Evolutionary conservation across 2,113 vertebrate genomes (phyloP), one percentile per base, ranked within the genome.

Genomic region (Puffinus mauretanicus): DNA sequence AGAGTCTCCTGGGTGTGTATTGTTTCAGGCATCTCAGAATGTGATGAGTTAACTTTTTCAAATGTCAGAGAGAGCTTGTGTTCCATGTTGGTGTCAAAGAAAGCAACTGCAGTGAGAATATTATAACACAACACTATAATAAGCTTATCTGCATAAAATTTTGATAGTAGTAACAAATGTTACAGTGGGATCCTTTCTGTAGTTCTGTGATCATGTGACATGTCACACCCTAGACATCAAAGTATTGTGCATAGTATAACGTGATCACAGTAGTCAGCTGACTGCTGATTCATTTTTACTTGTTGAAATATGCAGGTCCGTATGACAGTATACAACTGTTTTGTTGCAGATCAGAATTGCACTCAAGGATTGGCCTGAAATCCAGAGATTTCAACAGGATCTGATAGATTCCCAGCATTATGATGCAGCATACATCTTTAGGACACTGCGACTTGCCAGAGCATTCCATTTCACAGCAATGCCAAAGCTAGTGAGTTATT

Each of bases 381-480:
- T 99, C 73, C 96, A 91, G 95, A 98, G 72, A 67, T 99, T 99
- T 75, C 98, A 99, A 73, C 98, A 97, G 69, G 99, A 99, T 36
- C 98, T 99, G 26, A 49, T 98, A 71, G 98, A 97, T 10, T 98
- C 99, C 10, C 98, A 99, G 77, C 99, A 99, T 96, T 97, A 98
- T 4, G 99, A 99, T 16, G 98, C 97, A 30, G 96, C 98, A 4
- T 99, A 99, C 88, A 82, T 99, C 90, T 97, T 99, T 7, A 98
- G 91, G 57, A 98, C 97, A 36, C 97, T 99, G 58, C 91, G 98
- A 29, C 85, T 87, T n/a, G 97, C 97, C 61, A 99, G 98, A 98
- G 99, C 99, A 1, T 99, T 99, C 95, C 95, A 97, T 76, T 99
- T 99, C 67, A 98, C 98, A 11, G 99, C 99, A 49, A 99, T 99